Evolutionary conservation across 2,797 vertebrate genomes (phyloP).

Genomic region (Mormyrus proboscirostris): DNA sequence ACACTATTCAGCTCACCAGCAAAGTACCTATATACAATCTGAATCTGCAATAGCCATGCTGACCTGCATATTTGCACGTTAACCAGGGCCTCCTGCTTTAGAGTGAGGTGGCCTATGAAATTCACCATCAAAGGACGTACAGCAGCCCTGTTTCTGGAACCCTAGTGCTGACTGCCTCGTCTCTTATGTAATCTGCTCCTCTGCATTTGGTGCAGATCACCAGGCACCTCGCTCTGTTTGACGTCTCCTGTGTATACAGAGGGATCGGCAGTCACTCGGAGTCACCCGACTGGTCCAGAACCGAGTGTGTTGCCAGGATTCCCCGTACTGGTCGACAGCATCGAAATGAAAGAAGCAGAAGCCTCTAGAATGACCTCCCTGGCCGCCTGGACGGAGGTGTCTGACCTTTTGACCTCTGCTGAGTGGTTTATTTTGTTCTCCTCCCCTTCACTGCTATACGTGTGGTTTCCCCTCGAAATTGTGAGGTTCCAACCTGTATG

Average conservation of each 20-base stretch:
- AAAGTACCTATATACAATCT: background rate
- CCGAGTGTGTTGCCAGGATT: background rate
- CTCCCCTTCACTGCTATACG: background rate
- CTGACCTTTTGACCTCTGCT: background rate
- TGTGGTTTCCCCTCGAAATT: background rate
- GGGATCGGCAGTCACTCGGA: background rate
- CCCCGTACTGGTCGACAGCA: background rate
- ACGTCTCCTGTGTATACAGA: background rate
- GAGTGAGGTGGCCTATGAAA: background rate
- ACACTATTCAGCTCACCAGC: background rate
- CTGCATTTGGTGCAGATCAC: background rate
- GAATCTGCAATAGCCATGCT: background rate
- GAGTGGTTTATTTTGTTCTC: background rate
- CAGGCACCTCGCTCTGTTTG: background rate
- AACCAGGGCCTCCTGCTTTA: background rate
- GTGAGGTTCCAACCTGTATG: background rate
- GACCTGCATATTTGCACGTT: background rate
- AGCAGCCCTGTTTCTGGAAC: background rate
- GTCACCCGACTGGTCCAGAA: background rate
- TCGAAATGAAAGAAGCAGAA: background rate
- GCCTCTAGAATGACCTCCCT: background rate
- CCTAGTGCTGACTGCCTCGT: background rate
- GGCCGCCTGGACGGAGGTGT: background rate
- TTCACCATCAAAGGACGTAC: background rate
- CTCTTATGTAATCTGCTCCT: background rate